Evolutionary conservation across 2,797 vertebrate genomes (phyloP), one percentile per base, ranked within the genome.

Genomic region (Nasua narica): DNA sequence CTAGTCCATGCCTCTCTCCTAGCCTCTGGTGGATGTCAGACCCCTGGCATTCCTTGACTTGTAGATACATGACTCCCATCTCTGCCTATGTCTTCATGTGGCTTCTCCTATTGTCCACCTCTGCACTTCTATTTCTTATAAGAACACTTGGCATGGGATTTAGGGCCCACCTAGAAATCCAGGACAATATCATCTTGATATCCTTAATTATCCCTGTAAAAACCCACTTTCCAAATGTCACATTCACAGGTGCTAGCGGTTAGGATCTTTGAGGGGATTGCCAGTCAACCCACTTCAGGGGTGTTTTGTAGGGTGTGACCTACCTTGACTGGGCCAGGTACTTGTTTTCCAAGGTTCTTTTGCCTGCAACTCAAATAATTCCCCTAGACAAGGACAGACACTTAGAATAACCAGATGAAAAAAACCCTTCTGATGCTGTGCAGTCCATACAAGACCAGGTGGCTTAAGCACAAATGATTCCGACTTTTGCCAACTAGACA

Each of bases 51-150:
- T 46, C 56, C 27, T 52, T n/a, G 12, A 25, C 46, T 83, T 83
- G 18, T 25, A 32, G 15, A 16, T 11, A 37, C 12, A 9, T 65
- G 1, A 5, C 67, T 62, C 40, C 37, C 14, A 0, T 52, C 60
- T 69, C 84, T 67, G 58, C 29, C 50, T 56, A 12, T 0, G 7
- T 56, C 43, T 65, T 50, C 65, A 43, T 23, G 46, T 32, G 27
- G 10, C 27, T 69, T 91, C 69, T 32, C 21, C 29, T 82, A 19
- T 27, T 25, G 46, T 43, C 25, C 40, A 5, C 60, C 40, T 84
- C 48, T 91, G 43, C 11, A 25, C 9, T 19, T 37, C 27, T 62
- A 5, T 88, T 88, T 43, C 35, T 89, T 65, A 54, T 46, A 43
- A 72, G 29, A 37, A 89, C 21, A 43, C 1, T 69, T 48, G 29